Evolutionary conservation across 1,140 invertebrate species (phyloP).

Genomic region (Phthorimaea operculella): DNA sequence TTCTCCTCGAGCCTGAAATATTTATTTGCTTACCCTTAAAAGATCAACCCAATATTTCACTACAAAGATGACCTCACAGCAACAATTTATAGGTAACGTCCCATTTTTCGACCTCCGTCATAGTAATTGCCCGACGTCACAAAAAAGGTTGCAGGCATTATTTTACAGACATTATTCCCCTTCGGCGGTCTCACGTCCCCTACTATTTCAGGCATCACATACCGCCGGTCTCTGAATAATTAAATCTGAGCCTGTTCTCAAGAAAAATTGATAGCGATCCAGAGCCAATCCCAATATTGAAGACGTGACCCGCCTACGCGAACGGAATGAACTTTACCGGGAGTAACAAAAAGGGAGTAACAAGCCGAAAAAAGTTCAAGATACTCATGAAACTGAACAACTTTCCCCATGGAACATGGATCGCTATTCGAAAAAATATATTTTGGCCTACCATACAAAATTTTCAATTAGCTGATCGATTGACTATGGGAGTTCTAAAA

Average conservation of each 20-base stretch:
- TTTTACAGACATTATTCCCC: slow-evolving; percentile 4
- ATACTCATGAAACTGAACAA: too few species aligned
- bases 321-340: slow-evolving; percentile 10
- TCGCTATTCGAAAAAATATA: too few species aligned
- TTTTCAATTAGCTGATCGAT: too few species aligned
- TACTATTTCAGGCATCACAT: slow-evolving; percentile 10
- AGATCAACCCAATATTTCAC: background rate
- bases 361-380: too few species aligned
- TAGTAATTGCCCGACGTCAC: slow-evolving; percentile 1
- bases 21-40: background rate
- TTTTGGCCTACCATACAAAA: too few species aligned
- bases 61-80: background rate
- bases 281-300: slow-evolving; percentile 41
- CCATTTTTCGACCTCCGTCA: slow-evolving; percentile 2
- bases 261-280: slow-evolving; percentile 47
- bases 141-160: slow-evolving; percentile 4
- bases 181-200: background rate
- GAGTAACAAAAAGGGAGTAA: too few species aligned
- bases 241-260: slow-evolving; percentile 33
- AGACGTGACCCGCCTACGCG: slow-evolving; percentile 28
- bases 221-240: slow-evolving; percentile 29
- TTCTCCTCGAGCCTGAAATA: background rate
- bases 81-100: background rate
- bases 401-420: too few species aligned
- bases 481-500: too few species aligned